phyloP scores from a whole-genome alignment of 1,140 invertebrate species.

The Ceratina japonica region DNA sequence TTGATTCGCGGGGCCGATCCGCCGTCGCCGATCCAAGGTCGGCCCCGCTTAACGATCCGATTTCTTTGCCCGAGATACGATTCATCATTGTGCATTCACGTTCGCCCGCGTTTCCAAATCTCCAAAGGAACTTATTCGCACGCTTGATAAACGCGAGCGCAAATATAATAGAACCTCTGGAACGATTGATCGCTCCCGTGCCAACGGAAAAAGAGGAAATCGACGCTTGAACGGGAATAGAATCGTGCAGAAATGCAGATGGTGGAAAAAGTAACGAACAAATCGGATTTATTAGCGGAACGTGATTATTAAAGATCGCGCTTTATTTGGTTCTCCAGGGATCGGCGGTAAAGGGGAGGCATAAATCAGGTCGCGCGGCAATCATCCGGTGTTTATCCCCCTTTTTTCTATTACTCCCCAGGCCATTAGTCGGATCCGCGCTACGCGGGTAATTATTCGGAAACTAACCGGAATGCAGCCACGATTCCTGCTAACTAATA shows the following conservation, averaged over 20 bases:
- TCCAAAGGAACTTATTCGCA: background rate
- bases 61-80: conserved; percentile 61
- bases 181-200: too few species aligned
- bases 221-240: background rate
- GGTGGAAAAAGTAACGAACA: background rate
- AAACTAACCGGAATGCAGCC: conserved; percentile 35
- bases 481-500: conserved; percentile 28
- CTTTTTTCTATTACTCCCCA: conserved; percentile 26
- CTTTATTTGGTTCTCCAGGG: conserved; percentile 28
- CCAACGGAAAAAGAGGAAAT: background rate
- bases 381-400: conserved; percentile 35
- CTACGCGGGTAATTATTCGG: conserved; percentile 33
- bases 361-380: conserved; percentile 45
- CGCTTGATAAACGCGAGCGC: background rate
- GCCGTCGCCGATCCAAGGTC: conserved; percentile 26
- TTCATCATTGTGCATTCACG: conserved; percentile 67
- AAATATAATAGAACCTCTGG: background rate
- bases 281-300: conserved; percentile 34
- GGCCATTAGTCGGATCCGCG: conserved; percentile 15
- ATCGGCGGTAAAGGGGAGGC: conserved; percentile 5
- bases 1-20: background rate
- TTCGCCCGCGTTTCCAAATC: background rate
- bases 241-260: conserved; percentile 13
- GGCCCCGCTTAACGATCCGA: conserved; percentile 21
- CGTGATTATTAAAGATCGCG: conserved; percentile 36